Evolutionary conservation across 2,113 vertebrate species (phyloP).

Genomic region (Atherinomorus stipes): DNA sequence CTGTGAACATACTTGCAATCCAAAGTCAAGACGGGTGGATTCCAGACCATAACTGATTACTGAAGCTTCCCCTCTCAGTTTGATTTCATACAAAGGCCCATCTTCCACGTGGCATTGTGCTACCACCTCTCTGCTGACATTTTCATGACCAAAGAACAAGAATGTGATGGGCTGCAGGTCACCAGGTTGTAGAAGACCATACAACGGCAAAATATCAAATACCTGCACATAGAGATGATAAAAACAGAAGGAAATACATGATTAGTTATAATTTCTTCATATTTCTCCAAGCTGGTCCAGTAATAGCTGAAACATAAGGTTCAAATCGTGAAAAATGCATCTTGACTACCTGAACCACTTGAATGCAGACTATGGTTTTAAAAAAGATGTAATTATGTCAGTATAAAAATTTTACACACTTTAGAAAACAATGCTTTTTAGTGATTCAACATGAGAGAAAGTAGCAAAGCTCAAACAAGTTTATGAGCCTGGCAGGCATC

Average conservation of each 20-base stretch:
- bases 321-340: too few relatives aligned
- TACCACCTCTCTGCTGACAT: slow-evolving; percentile 68
- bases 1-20: slow-evolving; percentile 83
- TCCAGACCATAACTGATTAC: slow-evolving; percentile 83
- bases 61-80: slow-evolving; percentile 85
- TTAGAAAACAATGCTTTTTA: background rate
- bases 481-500: too few relatives aligned
- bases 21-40: slow-evolving; percentile 79
- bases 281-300: too few relatives aligned
- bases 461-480: too few relatives aligned
- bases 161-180: slow-evolving; percentile 80
- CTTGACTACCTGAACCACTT: too few relatives aligned
- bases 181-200: slow-evolving; percentile 82
- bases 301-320: background rate
- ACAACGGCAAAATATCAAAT: slow-evolving; percentile 87
- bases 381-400: background rate
- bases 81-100: slow-evolving; percentile 86
- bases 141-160: slow-evolving; percentile 86
- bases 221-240: slow-evolving; percentile 75
- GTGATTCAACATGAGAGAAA: background rate
- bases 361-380: too few relatives aligned
- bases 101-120: slow-evolving; percentile 87
- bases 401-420: background rate
- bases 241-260: background rate
- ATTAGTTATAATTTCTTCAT: background rate